These are phyloP conservation scores for Agelas oroides DNA, from an alignment of 37 sponge, comb jelly and placozoan genomes.

Conservation along the genomic window DNA sequence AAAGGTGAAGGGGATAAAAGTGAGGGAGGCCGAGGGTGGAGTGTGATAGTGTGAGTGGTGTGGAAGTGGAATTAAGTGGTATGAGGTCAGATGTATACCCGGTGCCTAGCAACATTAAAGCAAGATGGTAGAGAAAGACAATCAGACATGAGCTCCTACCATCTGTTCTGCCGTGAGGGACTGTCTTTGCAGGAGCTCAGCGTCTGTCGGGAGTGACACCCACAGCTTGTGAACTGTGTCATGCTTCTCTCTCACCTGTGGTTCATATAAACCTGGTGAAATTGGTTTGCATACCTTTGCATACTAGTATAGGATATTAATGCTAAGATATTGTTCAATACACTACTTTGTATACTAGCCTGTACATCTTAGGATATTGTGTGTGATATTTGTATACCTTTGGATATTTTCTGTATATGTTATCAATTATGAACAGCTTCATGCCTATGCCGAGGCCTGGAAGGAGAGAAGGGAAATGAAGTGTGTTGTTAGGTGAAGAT, in stretches of 20 bases:
- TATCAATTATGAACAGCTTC: slow-evolving; percentile 83
- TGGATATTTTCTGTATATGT: slow-evolving; percentile 86
- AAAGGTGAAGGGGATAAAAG: too few relatives aligned
- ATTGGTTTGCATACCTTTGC: too few relatives aligned
- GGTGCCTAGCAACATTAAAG: too few relatives aligned
- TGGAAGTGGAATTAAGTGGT: neutral
- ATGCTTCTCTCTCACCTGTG: slow-evolving; percentile 78
- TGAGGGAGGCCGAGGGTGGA: too few relatives aligned
- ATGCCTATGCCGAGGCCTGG: slow-evolving; percentile 67
- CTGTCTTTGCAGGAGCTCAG: slow-evolving; percentile 61
- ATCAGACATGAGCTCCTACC: slow-evolving; percentile 19
- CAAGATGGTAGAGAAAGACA: slow-evolving; percentile 25
- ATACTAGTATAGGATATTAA: neutral
- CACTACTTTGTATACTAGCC: neutral
- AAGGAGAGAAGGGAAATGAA: neutral
- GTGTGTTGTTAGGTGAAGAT: neutral
- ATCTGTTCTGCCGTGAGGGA: slow-evolving; percentile 53
- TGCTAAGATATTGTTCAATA: too few relatives aligned
- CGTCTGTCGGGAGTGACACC: slow-evolving; percentile 76
- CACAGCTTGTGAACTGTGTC: slow-evolving; percentile 77
- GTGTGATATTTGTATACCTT: slow-evolving; percentile 34
- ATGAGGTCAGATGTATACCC: slow-evolving; percentile 3
- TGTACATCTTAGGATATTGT: neutral
- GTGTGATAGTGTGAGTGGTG: too few relatives aligned
- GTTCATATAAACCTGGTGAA: neutral